Base-by-base conservation (phyloP, 2,888 invertebrate genomes). In the Drosophila pegasa region DNA sequence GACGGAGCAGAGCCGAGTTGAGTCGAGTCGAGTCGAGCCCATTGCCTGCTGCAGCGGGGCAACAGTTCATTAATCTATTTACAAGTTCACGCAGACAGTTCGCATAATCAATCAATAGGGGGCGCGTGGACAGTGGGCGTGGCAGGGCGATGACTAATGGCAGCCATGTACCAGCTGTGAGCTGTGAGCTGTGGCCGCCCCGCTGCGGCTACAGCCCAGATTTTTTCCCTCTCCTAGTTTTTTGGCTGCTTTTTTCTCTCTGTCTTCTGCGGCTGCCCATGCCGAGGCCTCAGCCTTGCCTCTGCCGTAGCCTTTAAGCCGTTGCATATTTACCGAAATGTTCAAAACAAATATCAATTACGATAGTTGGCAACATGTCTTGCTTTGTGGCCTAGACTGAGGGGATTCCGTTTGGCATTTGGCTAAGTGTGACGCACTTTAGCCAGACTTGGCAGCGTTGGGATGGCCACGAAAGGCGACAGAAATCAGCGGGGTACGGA, bases 11-110 rank as follows among this genome's bases (percentile, higher is more conserved):
- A 2, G 1, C 3, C 2, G 20, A 33, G 12, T 12, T 0, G 31
- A n/a, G n/a, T n/a, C 0, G n/a, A 3, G n/a, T 9, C 14, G 41
- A 12, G 41, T 3, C 0, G 7, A 10, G 18, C 14, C n/a, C 29
- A 14, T 4, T 4, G 48, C 9, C 12, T 45, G 8, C 45, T 80
- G 84, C 77, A 74, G 51, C 72, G 47, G 86, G 59, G 87, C 76
- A 76, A 78, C 82, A 87, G 89, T 88, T 90, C 90, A 88, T 88
- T 90, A 90, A 88, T 88, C 90, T 89, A 89, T 85, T 90, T 89
- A 90, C 81, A 89, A 90, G 89, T 82, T 89, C 80, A 76, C 71
- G 67, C 77, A 80, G 85, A 84, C 80, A 87, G 85, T 81, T 87
- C 76, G 82, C 89, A 90, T 79, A 88, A 90, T 88, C 88, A 90